These are phyloP conservation scores for Manduca sexta DNA, from an alignment of 1,140 invertebrate species.

Conservation along the genomic window DNA sequence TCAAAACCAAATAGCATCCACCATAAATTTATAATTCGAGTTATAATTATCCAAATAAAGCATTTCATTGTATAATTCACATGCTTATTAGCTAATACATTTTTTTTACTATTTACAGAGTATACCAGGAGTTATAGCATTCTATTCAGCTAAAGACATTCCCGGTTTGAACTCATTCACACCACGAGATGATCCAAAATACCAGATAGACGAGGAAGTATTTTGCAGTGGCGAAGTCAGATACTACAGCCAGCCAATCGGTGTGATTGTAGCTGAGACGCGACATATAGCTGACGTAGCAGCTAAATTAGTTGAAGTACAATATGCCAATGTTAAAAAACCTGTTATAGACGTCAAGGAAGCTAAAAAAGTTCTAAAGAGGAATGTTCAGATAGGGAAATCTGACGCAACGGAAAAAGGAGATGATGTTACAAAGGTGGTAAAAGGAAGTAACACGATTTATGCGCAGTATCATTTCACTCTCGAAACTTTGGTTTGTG, in stretches of 20 bases:
- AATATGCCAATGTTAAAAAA: conserved; percentile 59
- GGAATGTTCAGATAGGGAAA: conserved; percentile 2
- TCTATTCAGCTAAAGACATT: conserved; percentile 81
- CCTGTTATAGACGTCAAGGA: conserved; percentile 75
- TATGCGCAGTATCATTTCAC: conserved; percentile 40
- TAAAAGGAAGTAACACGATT: conserved; percentile 39
- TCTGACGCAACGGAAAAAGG: conserved; percentile 27
- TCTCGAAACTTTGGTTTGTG: conserved; percentile 75
- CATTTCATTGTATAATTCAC: too few species aligned
- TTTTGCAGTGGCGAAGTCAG: conserved; percentile 62
- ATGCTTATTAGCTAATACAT: background rate
- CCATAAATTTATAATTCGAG: too few species aligned
- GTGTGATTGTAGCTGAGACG: conserved; percentile 78
- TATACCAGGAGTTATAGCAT: conserved; percentile 28
- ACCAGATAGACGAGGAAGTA: conserved; percentile 63
- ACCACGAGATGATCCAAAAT: conserved; percentile 6
- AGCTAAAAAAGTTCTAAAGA: conserved; percentile 59
- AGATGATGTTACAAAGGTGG: conserved; percentile 34
- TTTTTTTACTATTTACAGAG: conserved; percentile 18
- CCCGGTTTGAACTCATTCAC: conserved; percentile 78
- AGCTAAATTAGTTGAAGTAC: conserved; percentile 76
- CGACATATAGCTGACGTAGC: conserved; percentile 75
- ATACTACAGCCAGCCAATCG: conserved; percentile 80
- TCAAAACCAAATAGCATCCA: too few species aligned
- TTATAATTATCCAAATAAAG: too few species aligned